phyloP scores from a whole-genome alignment of 2,113 vertebrate species.

The Odobenus rosmarus region DNA sequence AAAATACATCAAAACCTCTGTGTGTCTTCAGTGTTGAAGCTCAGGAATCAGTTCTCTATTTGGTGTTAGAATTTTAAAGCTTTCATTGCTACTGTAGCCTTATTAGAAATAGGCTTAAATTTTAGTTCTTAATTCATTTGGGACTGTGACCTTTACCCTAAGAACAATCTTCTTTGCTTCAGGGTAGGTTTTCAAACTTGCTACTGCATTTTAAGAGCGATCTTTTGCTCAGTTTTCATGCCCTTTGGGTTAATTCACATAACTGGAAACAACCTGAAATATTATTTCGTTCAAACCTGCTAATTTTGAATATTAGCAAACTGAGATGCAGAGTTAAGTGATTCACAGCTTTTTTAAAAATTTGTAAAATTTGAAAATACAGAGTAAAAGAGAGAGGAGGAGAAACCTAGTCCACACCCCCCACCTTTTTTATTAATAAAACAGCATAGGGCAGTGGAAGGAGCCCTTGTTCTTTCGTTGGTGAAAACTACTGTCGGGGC shows the following conservation, averaged over 20 bases:
- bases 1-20: conserved; percentile 11
- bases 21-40: not conserved
- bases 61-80: not conserved
- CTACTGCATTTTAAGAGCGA: conserved; percentile 9
- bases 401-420: not conserved
- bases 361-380: conserved; percentile 16
- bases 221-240: conserved; percentile 35
- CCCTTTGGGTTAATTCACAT: conserved; percentile 27
- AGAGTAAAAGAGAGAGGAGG: not conserved
- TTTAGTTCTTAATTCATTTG: conserved; percentile 40
- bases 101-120: conserved; percentile 42
- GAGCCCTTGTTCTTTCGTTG: not conserved
- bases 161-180: conserved; percentile 8
- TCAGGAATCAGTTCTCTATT: not conserved
- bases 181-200: conserved; percentile 35
- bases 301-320: conserved; percentile 39
- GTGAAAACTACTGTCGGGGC: not conserved
- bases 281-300: not conserved
- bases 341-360: not conserved
- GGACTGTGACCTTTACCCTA: not conserved
- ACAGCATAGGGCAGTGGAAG: not conserved
- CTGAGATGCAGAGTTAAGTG: conserved; percentile 2
- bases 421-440: not conserved
- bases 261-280: not conserved
- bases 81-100: conserved; percentile 15